phyloP scores from a whole-genome alignment of 2,888 invertebrate species.

The Parapristionchus giblindavisi region DNA sequence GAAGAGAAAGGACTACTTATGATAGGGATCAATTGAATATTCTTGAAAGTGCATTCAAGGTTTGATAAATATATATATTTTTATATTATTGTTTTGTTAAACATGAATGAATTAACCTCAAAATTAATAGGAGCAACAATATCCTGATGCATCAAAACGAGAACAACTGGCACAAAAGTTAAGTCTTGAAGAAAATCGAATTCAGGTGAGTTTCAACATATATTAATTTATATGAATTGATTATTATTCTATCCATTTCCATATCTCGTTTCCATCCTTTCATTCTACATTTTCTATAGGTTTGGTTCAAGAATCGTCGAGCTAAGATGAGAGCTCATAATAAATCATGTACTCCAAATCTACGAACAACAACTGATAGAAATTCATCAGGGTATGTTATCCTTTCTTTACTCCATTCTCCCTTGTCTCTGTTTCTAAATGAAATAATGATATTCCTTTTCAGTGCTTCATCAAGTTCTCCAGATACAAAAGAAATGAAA shows the following conservation, averaged over 20 bases:
- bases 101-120: neutral
- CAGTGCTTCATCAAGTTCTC: constrained; percentile 9
- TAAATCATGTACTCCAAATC: neutral
- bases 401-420: neutral
- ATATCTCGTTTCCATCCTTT: neutral
- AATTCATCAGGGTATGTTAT: neutral
- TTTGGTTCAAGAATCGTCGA: constrained; percentile 34
- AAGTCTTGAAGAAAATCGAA: constrained; percentile 11
- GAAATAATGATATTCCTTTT: neutral
- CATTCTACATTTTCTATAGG: neutral
- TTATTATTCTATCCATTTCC: too few relatives aligned
- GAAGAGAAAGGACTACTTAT: constrained; percentile 35
- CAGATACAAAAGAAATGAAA: neutral
- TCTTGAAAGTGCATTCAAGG: constrained; percentile 25
- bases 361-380: too few relatives aligned
- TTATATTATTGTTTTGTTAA: neutral
- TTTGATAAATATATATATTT: neutral
- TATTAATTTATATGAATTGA: too few relatives aligned
- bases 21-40: constrained; percentile 31
- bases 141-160: constrained; percentile 26
- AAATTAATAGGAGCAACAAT: neutral
- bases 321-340: neutral
- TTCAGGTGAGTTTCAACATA: constrained; percentile 24
- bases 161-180: constrained; percentile 22
- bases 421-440: neutral